Percentiles rank a stretch among this genome's conserved stretches.
Evolutionary conservation across 2,113 vertebrate genomes (phyloP).

Genomic region (Menidia beryllina): DNA sequence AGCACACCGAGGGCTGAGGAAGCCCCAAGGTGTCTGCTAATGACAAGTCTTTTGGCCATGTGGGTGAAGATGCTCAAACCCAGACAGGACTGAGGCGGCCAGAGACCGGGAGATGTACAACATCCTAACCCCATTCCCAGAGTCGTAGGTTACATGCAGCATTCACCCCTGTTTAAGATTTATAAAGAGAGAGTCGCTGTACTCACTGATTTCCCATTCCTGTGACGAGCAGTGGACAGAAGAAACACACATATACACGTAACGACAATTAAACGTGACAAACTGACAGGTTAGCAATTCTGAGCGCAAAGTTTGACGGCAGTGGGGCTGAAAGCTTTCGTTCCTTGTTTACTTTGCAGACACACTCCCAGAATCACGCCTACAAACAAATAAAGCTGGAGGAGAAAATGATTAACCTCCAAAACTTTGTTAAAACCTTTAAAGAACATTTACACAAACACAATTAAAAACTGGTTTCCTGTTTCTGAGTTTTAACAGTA

Average conservation of each 20-base stretch:
- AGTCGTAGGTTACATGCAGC: slow-evolving; percentile 77
- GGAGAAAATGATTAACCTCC: not conserved
- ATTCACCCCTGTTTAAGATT: slow-evolving; percentile 63
- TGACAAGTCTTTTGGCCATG: slow-evolving; percentile 39
- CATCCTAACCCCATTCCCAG: slow-evolving; percentile 53
- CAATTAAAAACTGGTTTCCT: not conserved
- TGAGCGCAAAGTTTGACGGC: not conserved
- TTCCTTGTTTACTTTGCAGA: not conserved
- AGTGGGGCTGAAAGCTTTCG: slow-evolving; percentile 1
- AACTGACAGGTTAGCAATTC: slow-evolving; percentile 12
- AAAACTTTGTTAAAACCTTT: slow-evolving; percentile 7
- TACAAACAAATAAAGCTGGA: not conserved
- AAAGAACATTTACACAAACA: not conserved
- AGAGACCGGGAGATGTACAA: slow-evolving; percentile 45
- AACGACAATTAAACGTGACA: slow-evolving; percentile 55
- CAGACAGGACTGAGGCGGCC: slow-evolving; percentile 53
- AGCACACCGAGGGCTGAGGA: slow-evolving; percentile 40
- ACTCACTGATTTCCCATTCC: slow-evolving; percentile 89
- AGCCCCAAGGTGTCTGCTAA: slow-evolving; percentile 37
- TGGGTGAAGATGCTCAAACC: slow-evolving; percentile 39
- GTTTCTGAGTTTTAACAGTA: not conserved
- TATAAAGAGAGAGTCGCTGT: slow-evolving; percentile 70
- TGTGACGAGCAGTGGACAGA: slow-evolving; percentile 81
- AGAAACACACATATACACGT: slow-evolving; percentile 72
- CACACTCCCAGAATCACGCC: slow-evolving; percentile 10